These are phyloP conservation scores for Temnothorax rugatulus DNA, from an alignment of 2,888 invertebrate genomes.

Conservation along the genomic window DNA sequence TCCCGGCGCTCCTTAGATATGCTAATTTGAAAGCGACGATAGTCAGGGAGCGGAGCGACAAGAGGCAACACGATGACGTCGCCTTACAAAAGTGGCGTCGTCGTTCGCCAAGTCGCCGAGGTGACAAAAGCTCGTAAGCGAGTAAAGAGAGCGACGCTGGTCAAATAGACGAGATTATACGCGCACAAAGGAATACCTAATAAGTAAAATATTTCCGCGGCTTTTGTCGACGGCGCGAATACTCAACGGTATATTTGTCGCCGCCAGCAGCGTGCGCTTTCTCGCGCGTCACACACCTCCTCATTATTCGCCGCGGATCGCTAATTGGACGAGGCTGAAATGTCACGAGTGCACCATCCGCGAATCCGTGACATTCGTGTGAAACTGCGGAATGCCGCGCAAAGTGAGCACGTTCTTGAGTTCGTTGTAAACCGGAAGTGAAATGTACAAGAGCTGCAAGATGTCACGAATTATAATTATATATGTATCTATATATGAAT, in stretches of 20 bases:
- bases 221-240: neutral
- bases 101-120: constrained; percentile 18
- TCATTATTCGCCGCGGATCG: constrained; percentile 30
- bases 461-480: neutral
- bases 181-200: constrained; percentile 64
- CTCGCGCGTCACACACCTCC: neutral
- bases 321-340: constrained; percentile 45
- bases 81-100: constrained; percentile 7
- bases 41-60: constrained; percentile 21
- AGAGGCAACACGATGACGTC: constrained; percentile 57
- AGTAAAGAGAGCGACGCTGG: constrained; percentile 35
- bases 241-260: neutral
- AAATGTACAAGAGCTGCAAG: neutral
- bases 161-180: constrained; percentile 47
- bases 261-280: neutral
- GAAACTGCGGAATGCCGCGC: neutral
- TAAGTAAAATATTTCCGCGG: constrained; percentile 47
- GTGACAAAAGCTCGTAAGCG: neutral
- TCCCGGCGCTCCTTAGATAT: constrained; percentile 22
- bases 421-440: neutral
- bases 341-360: constrained; percentile 11
- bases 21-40: constrained; percentile 33
- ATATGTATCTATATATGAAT: neutral
- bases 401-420: neutral
- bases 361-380: constrained; percentile 21